Conservation (phyloP, 2,113 vertebrate genomes). For the Grantiella picta region DNA sequence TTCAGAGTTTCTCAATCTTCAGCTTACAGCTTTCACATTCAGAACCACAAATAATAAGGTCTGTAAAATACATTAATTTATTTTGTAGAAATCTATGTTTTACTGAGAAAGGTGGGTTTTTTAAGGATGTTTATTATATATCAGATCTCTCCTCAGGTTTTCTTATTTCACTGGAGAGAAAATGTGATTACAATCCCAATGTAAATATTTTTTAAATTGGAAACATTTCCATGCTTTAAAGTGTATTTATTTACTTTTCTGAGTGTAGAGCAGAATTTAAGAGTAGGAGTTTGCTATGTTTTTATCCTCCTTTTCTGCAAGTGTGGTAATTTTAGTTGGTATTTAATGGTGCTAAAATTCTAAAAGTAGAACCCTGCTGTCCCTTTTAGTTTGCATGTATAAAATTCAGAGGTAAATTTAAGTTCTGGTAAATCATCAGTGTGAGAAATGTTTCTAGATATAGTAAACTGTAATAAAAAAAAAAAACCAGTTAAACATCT, state of each 20-base stretch:
- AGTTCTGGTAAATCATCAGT: constrained; percentile 44
- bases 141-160: not conserved
- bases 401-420: constrained; percentile 30
- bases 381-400: constrained; percentile 17
- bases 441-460: constrained; percentile 40
- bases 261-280: constrained; percentile 2
- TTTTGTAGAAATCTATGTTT: not conserved
- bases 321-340: constrained; percentile 20
- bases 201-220: constrained; percentile 20
- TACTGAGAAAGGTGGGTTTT: not conserved
- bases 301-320: constrained; percentile 35
- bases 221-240: constrained; percentile 2
- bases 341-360: constrained; percentile 38
- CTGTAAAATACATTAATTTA: not conserved
- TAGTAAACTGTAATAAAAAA: constrained; percentile 52
- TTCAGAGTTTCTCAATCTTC: not conserved
- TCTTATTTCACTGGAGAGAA: not conserved
- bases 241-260: constrained; percentile 38
- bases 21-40: not conserved
- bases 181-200: not conserved
- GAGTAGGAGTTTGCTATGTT: constrained; percentile 39
- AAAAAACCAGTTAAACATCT: constrained; percentile 8
- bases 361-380: constrained; percentile 48
- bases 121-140: not conserved
- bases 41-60: not conserved